phyloP scores from a whole-genome alignment of 2,888 invertebrate genomes.

The Euphydryas editha region DNA sequence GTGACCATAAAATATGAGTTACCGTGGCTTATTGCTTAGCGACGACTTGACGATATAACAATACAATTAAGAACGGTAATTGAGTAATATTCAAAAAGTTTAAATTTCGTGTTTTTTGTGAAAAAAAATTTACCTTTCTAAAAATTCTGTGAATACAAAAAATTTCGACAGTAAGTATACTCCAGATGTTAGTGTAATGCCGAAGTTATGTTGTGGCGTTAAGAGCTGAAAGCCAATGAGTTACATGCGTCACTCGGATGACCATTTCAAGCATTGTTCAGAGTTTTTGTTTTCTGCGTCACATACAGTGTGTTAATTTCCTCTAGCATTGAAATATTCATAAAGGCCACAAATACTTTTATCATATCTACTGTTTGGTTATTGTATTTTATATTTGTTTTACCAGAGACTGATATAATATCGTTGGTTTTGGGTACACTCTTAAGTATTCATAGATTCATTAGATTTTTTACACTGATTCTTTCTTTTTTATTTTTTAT shows the following conservation, averaged over 20 bases:
- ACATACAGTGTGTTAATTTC: constrained; percentile 6
- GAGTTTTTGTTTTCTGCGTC: constrained; percentile 8
- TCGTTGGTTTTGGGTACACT: too few species aligned
- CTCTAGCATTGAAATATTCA: neutral
- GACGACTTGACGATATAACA: too few species aligned
- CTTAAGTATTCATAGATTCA: too few species aligned
- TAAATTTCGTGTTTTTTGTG: too few species aligned
- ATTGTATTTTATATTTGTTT: neutral
- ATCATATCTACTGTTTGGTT: constrained; percentile 4
- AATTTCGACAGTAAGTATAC: neutral
- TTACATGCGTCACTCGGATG: constrained; percentile 6
- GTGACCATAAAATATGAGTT: too few species aligned
- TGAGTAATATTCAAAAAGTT: too few species aligned
- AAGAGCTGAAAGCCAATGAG: neutral
- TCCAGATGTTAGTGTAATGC: too few species aligned
- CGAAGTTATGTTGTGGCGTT: neutral
- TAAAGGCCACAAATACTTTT: neutral
- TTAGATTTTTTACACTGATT: too few species aligned
- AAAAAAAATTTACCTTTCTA: too few species aligned
- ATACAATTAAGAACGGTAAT: too few species aligned
- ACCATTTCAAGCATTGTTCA: constrained; percentile 3
- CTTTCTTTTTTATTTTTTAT: too few species aligned
- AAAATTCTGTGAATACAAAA: neutral
- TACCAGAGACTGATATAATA: neutral
- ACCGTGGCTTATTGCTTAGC: too few species aligned